These are phyloP conservation scores for Hassar affinis DNA, from an alignment of 2,113 vertebrate species.

Conservation along the genomic window DNA sequence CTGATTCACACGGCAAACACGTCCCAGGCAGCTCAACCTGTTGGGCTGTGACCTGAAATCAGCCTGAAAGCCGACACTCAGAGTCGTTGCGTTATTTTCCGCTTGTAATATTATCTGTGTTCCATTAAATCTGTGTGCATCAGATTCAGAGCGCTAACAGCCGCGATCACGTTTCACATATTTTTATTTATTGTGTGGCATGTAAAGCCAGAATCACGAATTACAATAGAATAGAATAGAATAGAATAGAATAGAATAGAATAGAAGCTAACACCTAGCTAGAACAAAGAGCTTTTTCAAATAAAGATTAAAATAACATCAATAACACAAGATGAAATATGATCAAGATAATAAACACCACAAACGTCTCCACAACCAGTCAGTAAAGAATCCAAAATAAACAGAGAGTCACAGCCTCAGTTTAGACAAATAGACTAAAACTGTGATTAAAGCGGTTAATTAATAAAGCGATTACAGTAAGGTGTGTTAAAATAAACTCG, in stretches of 20 bases:
- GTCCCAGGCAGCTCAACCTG: not conserved
- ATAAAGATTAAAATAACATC: not conserved
- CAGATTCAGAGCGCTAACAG: not conserved
- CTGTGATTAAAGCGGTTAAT: not conserved
- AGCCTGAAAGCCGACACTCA: not conserved
- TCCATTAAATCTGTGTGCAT: too few species aligned
- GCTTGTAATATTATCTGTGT: not conserved
- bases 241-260: not conserved
- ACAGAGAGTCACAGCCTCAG: not conserved
- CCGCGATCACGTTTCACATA: not conserved
- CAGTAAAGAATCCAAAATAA: too few species aligned
- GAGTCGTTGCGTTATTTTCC: not conserved
- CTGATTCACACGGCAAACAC: constrained; percentile 13
- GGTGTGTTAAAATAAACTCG: not conserved
- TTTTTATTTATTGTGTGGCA: not conserved
- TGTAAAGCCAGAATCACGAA: not conserved
- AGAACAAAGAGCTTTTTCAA: too few species aligned
- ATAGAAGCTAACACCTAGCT: not conserved
- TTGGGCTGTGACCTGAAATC: not conserved
- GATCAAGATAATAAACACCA: too few species aligned
- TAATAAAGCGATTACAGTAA: not conserved
- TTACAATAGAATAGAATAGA: not conserved
- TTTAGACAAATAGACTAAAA: not conserved
- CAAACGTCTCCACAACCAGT: not conserved
- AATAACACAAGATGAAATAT: not conserved